A percentile compares a stretch with the other conserved stretches of the same genome.
Conservation (phyloP, 2,888 invertebrate species). For the Cerastoderma edule region DNA sequence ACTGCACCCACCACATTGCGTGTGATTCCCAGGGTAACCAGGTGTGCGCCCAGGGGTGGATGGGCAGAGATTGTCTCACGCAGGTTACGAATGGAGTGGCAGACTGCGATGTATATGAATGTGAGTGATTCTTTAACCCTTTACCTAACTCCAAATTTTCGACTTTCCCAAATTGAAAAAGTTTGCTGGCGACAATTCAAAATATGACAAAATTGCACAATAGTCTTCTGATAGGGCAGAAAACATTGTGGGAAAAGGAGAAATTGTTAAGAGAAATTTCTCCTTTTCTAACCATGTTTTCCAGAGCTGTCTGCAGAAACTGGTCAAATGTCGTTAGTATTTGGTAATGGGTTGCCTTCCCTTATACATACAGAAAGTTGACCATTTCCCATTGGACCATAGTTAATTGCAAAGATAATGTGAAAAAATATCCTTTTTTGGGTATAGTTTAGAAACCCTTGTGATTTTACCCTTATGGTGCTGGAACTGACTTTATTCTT, state of each 20-base stretch:
- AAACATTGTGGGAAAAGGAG: slow-evolving; percentile 11
- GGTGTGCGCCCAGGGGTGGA: slow-evolving; percentile 53
- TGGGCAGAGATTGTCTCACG: slow-evolving; percentile 38
- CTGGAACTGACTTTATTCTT: too few species aligned
- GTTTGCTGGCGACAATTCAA: too few species aligned
- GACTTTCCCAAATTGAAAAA: too few species aligned
- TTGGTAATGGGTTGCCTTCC: too few species aligned
- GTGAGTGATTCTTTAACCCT: slow-evolving; percentile 28
- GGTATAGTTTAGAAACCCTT: too few species aligned
- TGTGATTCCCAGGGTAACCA: slow-evolving; percentile 43
- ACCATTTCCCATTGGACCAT: too few species aligned
- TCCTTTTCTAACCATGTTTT: slow-evolving; percentile 1
- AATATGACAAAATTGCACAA: neutral
- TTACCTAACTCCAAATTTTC: too few species aligned
- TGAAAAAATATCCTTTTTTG: neutral
- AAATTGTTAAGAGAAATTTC: neutral
- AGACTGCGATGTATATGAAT: slow-evolving; percentile 45
- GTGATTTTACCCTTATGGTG: too few species aligned
- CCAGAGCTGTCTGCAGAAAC: too few species aligned
- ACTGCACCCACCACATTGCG: slow-evolving; percentile 37
- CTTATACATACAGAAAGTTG: too few species aligned
- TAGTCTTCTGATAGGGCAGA: neutral
- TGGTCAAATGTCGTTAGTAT: too few species aligned
- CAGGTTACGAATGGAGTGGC: slow-evolving; percentile 28
- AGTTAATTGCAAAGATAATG: too few species aligned